A percentile compares a stretch with the other conserved stretches of the same genome.
Conservation (phyloP, 2,888 invertebrate genomes). For the Schizaphis graminum region DNA sequence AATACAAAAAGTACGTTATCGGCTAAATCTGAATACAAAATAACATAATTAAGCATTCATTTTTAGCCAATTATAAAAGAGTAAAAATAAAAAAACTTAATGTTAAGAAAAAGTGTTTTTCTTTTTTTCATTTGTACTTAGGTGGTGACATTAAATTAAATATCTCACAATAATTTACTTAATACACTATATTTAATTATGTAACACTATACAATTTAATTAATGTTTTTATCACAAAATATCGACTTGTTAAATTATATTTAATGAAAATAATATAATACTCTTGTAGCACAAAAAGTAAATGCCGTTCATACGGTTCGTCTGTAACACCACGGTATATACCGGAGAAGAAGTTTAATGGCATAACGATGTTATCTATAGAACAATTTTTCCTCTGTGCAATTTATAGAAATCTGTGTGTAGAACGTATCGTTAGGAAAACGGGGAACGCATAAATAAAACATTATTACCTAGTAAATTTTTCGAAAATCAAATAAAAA, state of each 20-base stretch:
- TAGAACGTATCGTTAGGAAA: background rate
- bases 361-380: conserved; percentile 16
- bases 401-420: conserved; percentile 2
- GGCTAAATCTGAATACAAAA: background rate
- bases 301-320: background rate
- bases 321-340: too few species aligned
- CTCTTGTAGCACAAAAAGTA: background rate
- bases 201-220: background rate
- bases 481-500: conserved; percentile 38
- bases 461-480: conserved; percentile 40
- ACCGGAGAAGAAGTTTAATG: background rate
- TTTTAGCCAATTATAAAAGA: background rate
- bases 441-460: conserved; percentile 25
- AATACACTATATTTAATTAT: accelerated
- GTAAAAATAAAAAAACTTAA: background rate
- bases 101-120: background rate
- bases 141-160: background rate
- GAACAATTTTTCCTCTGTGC: background rate
- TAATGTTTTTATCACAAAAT: background rate
- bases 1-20: background rate
- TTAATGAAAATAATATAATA: background rate
- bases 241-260: background rate
- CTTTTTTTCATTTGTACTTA: background rate
- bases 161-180: background rate
- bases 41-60: background rate